Base-by-base conservation (phyloP, 2,888 invertebrate species). In the Hirtodrosophila cameraria region DNA sequence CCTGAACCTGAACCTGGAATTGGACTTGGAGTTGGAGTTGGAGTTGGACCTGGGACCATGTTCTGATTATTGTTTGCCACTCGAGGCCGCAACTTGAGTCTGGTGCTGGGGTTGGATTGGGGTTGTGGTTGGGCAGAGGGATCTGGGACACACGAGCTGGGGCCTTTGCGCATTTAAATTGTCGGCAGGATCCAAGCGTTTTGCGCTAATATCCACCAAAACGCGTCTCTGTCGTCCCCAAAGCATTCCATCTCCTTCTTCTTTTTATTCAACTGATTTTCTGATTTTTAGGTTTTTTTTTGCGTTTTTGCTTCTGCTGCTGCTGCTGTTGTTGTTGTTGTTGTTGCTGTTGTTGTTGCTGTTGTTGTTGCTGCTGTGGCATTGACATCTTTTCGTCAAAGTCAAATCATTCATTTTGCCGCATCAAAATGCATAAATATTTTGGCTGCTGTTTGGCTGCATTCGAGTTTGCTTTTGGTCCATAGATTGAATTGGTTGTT, bases 401-500 rank as follows among this genome's bases (percentile, higher is more conserved):
- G 82, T 89, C 89, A 88, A 88, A 89, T 88, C 88, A 87, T 88
- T 88, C 89, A 88, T 88, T 88, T 88, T 86, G 86, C 89, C 88
- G 88, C 88, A 88, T 86, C 81, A 86, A 86, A 86, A 86, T 83
- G 86, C 85, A 87, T 87, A 88, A 88, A 85, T 81, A 86, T 76
- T 74, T 69, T 20, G 36, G 18, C n/a, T 23, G 23, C 18, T 20
- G 16, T 9, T 46, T 42, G 28, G n/a, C 42, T 15, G 16, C 30
- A 20, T 48, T 65, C 31, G 23, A 7, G 43, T 41, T 54, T 66
- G 23, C 25, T 61, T 43, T 31, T 15, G 48, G 31, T 12, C 55
- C 57, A 62, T 60, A 70, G 53, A 49, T 76, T 60, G 84, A 84
- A 84, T 84, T 84, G 79, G 70, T 77, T 59, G 79, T 58, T 80